Evolutionary conservation across 2,888 invertebrate genomes (phyloP).

Genomic region (Erpobdella octoculata): DNA sequence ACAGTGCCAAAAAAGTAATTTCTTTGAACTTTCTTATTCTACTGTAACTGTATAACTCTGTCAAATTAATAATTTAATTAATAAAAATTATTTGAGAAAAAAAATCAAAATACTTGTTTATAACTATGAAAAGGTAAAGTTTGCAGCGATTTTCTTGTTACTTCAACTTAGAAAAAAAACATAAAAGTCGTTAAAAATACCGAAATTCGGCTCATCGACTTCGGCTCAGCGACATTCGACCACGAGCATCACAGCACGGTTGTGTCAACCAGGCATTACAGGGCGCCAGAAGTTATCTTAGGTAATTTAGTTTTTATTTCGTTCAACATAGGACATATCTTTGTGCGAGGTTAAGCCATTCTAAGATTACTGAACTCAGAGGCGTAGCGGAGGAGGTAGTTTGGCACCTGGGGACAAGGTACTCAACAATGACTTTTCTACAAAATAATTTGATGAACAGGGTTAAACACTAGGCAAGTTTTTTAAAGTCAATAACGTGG

Average conservation of each 20-base stretch:
- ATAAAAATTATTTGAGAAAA: neutral
- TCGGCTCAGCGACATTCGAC: conserved; percentile 98
- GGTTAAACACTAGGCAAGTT: no score
- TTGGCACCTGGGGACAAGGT: no score
- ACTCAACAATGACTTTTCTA: no score
- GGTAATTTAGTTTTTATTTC: no score
- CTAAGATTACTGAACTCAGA: no score
- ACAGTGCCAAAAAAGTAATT: conserved; percentile 36
- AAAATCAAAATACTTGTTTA: neutral
- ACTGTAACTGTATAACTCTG: neutral
- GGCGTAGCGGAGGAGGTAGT: no score
- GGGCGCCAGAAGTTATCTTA: conserved; percentile 97
- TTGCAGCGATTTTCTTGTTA: neutral
- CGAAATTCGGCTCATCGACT: conserved; percentile 79
- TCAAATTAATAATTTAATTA: neutral
- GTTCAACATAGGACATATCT: no score
- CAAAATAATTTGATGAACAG: no score
- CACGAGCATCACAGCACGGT: conserved; percentile 99
- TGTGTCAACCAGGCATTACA: conserved; percentile 94
- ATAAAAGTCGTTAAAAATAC: conserved; percentile 70
- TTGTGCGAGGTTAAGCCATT: no score
- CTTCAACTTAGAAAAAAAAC: conserved; percentile 69
- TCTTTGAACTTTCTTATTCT: neutral
- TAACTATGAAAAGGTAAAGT: no score
- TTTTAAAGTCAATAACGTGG: no score